phyloP scores from a whole-genome alignment of 2,113 vertebrate species.

The Brienomyrus longianalis region DNA sequence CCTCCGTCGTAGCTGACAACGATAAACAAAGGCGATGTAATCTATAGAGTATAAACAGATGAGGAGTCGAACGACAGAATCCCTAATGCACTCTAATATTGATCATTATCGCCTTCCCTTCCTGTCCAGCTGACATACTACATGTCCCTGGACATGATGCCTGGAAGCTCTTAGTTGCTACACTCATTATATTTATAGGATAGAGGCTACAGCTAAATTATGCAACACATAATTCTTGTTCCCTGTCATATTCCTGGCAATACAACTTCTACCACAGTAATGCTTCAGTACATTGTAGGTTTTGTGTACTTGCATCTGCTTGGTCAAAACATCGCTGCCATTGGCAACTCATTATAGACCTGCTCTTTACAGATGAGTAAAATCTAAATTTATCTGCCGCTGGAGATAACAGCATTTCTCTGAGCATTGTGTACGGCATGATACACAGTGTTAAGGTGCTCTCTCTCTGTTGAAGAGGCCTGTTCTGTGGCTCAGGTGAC shows the following conservation, averaged over 20 bases:
- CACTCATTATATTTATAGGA: conserved; percentile 18
- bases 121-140: conserved; percentile 13
- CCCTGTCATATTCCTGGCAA: background rate
- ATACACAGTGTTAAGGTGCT: background rate
- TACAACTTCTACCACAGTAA: background rate
- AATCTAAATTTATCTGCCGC: background rate
- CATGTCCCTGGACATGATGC: conserved; percentile 1
- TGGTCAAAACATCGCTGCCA: background rate
- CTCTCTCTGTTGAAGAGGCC: background rate
- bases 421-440: background rate
- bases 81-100: conserved; percentile 15
- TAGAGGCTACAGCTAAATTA: conserved; percentile 11
- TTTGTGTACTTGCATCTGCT: background rate
- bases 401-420: background rate
- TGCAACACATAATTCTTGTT: conserved; percentile 9
- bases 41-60: background rate
- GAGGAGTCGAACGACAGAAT: background rate
- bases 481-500: background rate
- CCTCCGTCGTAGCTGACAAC: background rate
- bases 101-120: conserved; percentile 21
- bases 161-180: conserved; percentile 14
- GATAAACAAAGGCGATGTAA: background rate
- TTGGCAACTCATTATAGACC: background rate
- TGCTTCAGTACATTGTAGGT: background rate
- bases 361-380: background rate